These are phyloP conservation scores for Clarias batrachus DNA, from an alignment of 2,113 vertebrate species.

Conservation along the genomic window DNA sequence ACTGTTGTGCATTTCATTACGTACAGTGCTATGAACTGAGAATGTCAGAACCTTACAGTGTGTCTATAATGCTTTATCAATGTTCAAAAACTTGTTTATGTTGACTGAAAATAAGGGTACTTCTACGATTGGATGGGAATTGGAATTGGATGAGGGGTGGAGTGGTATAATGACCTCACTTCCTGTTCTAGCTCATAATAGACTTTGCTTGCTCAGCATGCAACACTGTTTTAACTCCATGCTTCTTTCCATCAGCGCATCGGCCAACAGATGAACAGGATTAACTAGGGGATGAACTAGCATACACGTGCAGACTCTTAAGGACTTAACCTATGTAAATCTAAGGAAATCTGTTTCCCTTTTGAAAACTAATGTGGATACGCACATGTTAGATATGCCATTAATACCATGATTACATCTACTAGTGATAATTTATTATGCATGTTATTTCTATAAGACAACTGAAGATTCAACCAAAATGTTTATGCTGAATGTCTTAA, in stretches of 20 bases:
- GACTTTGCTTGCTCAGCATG: conserved; percentile 36
- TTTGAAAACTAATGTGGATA: too few relatives aligned
- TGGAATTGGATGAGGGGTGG: neutral
- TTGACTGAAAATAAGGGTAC: too few relatives aligned
- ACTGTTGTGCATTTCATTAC: neutral
- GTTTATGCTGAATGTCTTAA: too few relatives aligned
- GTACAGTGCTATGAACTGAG: neutral
- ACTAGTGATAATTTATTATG: too few relatives aligned
- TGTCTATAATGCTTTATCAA: neutral
- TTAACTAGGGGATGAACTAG: conserved; percentile 38
- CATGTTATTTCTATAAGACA: too few relatives aligned
- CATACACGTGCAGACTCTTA: neutral
- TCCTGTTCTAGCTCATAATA: conserved; percentile 41
- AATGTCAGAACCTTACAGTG: neutral
- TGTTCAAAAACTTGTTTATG: neutral
- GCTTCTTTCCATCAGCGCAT: conserved; percentile 55
- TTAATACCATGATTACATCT: too few relatives aligned
- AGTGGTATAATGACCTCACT: conserved; percentile 23
- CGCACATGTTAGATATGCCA: too few relatives aligned
- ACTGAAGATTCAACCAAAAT: too few relatives aligned
- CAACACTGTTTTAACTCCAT: conserved; percentile 23
- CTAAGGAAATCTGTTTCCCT: too few relatives aligned
- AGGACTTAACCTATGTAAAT: neutral
- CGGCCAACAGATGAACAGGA: conserved; percentile 42
- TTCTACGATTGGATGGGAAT: neutral